Base-by-base conservation (phyloP, 2,113 vertebrate genomes). In the Phyllopteryx taeniolatus region DNA sequence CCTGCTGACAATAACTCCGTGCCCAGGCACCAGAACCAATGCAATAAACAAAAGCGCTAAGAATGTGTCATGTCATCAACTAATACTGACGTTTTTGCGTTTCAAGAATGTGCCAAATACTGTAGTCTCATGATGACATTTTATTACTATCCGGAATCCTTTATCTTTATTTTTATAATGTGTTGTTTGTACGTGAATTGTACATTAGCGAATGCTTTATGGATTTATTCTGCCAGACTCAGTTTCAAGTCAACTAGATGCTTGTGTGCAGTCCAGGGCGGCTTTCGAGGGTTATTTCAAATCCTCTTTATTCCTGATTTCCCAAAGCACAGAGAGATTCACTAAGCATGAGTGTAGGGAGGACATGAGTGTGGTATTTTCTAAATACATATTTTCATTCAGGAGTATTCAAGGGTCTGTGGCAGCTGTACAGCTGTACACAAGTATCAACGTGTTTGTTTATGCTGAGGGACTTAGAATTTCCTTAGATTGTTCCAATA, bases 91-190 rank as follows among this genome's bases (percentile, higher is more conserved):
- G 90, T 86, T 85, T 76, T 88, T 74, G 88, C 77, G 87, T 88
- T 88, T 87, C 0, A 78, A 89, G 85, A 92, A 91, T 91, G 91
- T 92, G 91, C 92, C 92, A 93, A 93, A 93, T 66, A 66, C 22
- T 47, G 44, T 89, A 33, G 79, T 88, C 75, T 85, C 86, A 83
- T 75, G 78, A 78, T 72, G 80, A 89, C 85, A 59, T 86, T 91
- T 87, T 82, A 88, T 82, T 89, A 86, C 78, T 76, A 73, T 70
- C 76, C 60, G 79, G 64, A 86, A 61, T 82, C 81, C 70, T 77
- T 82, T 89, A 51, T 64, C 80, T 85, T 90, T 84, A 83, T 84
- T 86, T 90, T 88, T 89, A 76, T 85, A 89, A 85, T 66, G 65
- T 60, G 70, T 83, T 84, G 75, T 90, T 87, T 91, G 82, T 88